Evolutionary conservation across 2,113 vertebrate species (phyloP), one percentile per base, ranked within the genome.

Genomic region (Aphyosemion australe): DNA sequence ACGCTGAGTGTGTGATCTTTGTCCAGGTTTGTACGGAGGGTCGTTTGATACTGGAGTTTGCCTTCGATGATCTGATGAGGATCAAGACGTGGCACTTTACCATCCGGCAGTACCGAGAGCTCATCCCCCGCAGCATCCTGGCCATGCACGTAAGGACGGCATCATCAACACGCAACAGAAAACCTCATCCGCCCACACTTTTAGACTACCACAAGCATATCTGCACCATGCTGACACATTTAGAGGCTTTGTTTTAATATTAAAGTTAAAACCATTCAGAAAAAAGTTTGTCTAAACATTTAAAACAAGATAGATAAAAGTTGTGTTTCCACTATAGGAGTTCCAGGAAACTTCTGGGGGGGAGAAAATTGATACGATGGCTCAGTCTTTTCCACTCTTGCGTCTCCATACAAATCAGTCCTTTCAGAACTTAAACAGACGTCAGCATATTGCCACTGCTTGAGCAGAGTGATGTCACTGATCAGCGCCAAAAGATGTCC

Each of bases 11-110:
- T 90, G 83, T 84, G 84, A 86, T 76, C 56, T 58, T 58, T 92
- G 43, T 86, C 54, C 87, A 99, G 97, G 97, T 99, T 57, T 98
- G 96, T 78, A 99, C 97, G 63, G 97, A 99, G 93, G 97, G 97
- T 45, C 95, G 96, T 68, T 92, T 99, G 91, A 98, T 98, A 89
- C 92, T 99, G 93, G 97, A 99, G 92, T 99, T 99, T 81, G 95
- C 96, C 82, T 99, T 99, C 70, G 97, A 99, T 81, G 97, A 99
- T 89, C 94, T 99, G 88, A 99, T 99, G 97, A 95, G 97, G 91
- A 99, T 99, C 92, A 98, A 98, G 93, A 96, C 96, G 41, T 99
- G 97, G 97, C 97, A 99, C 95, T 99, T 99, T 93, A 98, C 96
- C 92, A 97, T 99, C 92, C 94, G 97, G 91, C 97, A 99, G 90